Percentiles rank a stretch among this genome's conserved stretches.
phyloP scores from a whole-genome alignment of 2,888 invertebrate species.

The Metallyticus violacea region DNA sequence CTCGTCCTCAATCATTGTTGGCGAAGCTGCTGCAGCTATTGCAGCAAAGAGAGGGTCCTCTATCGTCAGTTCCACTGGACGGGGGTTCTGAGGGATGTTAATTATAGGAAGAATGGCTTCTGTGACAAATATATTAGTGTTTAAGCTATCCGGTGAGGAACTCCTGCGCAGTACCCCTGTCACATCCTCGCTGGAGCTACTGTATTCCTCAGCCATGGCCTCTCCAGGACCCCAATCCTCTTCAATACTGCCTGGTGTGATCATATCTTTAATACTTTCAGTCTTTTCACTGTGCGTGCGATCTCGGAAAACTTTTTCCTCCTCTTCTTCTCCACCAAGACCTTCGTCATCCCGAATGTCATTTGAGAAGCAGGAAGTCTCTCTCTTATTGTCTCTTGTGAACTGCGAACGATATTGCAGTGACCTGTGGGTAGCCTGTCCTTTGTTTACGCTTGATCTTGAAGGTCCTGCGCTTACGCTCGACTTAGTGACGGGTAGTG shows the following conservation, averaged over 20 bases:
- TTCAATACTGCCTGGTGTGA: slow-evolving; percentile 39
- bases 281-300: slow-evolving; percentile 55
- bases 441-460: slow-evolving; percentile 42
- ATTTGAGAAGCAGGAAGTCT: slow-evolving; percentile 37
- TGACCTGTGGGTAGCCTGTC: slow-evolving; percentile 51
- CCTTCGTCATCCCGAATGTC: slow-evolving; percentile 51
- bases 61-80: slow-evolving; percentile 60
- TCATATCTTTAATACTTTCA: slow-evolving; percentile 14
- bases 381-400: slow-evolving; percentile 42
- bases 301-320: slow-evolving; percentile 72
- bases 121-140: background rate
- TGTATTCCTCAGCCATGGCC: slow-evolving; percentile 61
- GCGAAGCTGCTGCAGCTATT: slow-evolving; percentile 63
- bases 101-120: background rate
- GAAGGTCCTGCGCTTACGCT: background rate
- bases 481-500: slow-evolving; percentile 43
- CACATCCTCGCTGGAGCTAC: slow-evolving; percentile 52
- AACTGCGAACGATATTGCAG: slow-evolving; percentile 51
- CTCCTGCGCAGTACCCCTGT: background rate
- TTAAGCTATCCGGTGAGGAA: slow-evolving; percentile 11
- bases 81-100: slow-evolving; percentile 14
- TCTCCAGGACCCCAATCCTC: slow-evolving; percentile 60
- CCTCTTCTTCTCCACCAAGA: slow-evolving; percentile 58
- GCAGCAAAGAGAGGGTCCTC: slow-evolving; percentile 74
- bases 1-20: slow-evolving; percentile 73